Percentiles rank a stretch among this genome's conserved stretches.
Evolutionary conservation across 2,888 invertebrate genomes (phyloP).

Genomic region (Parasteatoda lunata): DNA sequence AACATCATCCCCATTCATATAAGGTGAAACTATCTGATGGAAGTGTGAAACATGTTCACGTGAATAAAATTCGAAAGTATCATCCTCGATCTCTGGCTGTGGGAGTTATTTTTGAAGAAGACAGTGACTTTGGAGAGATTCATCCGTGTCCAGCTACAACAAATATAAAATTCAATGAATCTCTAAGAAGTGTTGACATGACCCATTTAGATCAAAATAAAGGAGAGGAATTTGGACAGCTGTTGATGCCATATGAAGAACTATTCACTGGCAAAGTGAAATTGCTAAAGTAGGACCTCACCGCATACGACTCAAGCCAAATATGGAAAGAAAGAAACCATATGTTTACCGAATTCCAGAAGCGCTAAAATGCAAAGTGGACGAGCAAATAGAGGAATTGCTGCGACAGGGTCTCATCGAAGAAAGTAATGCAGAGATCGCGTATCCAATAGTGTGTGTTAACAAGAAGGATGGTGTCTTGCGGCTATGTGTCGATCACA

Average conservation of each 20-base stretch:
- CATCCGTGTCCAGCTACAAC: not conserved
- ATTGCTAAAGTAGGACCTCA: not conserved
- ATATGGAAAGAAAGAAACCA: not conserved
- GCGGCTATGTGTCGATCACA: constrained; percentile 50
- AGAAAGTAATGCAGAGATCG: not conserved
- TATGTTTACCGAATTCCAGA: not conserved
- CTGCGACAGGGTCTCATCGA: not conserved
- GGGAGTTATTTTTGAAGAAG: not conserved
- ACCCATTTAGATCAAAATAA: not conserved
- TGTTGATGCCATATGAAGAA: not conserved
- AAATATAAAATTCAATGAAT: no score
- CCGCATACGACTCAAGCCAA: not conserved
- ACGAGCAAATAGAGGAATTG: not conserved
- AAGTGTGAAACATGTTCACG: no score
- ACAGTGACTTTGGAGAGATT: not conserved
- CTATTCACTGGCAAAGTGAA: no score
- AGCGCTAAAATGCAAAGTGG: not conserved
- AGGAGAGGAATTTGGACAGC: not conserved
- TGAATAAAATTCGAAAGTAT: not conserved
- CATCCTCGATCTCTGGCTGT: not conserved
- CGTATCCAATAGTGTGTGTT: not conserved
- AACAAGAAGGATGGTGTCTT: constrained; percentile 30
- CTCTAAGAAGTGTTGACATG: no score
- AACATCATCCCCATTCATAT: no score
- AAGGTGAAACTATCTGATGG: no score